phyloP scores from a whole-genome alignment of 2,888 invertebrate genomes.

The Rhaphigaster nebulosa region DNA sequence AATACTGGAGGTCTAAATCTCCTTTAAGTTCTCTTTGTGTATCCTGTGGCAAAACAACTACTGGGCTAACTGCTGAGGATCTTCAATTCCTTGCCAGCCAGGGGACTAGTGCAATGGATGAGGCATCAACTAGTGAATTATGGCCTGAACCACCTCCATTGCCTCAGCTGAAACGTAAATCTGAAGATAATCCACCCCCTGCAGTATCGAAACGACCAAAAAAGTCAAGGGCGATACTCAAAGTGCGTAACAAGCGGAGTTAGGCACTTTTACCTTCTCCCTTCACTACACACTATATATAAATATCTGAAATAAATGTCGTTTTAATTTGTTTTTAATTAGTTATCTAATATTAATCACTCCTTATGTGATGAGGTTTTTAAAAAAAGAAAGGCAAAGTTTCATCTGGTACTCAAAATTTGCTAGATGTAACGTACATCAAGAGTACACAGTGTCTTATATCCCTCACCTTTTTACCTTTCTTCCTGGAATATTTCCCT shows the following conservation, averaged over 20 bases:
- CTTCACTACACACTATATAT: conserved; percentile 15
- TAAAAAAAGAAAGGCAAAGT: not conserved
- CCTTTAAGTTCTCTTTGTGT: conserved; percentile 83
- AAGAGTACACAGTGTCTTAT: conserved; percentile 41
- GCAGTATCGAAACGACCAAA: conserved; percentile 48
- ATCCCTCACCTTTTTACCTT: conserved; percentile 23
- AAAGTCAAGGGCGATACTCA: conserved; percentile 60
- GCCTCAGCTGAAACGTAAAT: conserved; percentile 60
- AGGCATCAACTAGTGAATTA: conserved; percentile 39
- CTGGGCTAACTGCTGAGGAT: conserved; percentile 58
- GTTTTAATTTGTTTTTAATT: conserved; percentile 57
- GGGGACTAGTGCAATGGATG: not conserved
- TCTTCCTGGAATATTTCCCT: conserved; percentile 35
- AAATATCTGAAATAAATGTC: conserved; percentile 52
- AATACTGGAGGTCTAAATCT: conserved; percentile 91
- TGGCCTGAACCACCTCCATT: conserved; percentile 53
- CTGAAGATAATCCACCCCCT: conserved; percentile 59
- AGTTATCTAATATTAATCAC: conserved; percentile 23
- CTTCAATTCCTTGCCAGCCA: conserved; percentile 50
- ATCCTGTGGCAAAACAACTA: conserved; percentile 77
- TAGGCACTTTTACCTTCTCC: conserved; percentile 52
- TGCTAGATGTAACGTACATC: conserved; percentile 1
- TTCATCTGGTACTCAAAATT: conserved; percentile 41
- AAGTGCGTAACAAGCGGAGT: conserved; percentile 62
- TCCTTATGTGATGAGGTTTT: conserved; percentile 37